Conservation (phyloP, 2,113 vertebrate species). For the Heterocephalus glaber region DNA sequence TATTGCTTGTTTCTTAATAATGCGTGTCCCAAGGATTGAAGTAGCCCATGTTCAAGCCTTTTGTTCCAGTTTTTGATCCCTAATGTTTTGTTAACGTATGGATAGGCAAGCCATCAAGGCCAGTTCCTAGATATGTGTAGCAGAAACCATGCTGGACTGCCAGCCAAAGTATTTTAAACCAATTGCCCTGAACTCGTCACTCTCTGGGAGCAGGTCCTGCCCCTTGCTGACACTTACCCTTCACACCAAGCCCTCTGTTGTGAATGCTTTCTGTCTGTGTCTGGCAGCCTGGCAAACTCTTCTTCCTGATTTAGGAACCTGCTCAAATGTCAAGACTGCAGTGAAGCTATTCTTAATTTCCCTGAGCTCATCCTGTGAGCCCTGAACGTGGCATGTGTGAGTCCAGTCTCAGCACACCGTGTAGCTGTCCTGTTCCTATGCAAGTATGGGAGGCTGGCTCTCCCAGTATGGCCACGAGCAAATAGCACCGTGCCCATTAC, state of each 20-base stretch:
- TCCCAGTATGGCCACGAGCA: not conserved
- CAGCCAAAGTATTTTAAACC: not conserved
- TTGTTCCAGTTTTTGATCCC: not conserved
- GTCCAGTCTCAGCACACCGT: not conserved
- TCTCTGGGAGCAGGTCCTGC: not conserved
- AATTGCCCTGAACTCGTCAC: not conserved
- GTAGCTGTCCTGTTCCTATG: not conserved
- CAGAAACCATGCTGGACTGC: not conserved
- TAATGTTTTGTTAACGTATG: not conserved
- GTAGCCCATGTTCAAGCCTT: not conserved
- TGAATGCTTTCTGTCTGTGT: rapidly evolving
- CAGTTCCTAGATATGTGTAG: not conserved
- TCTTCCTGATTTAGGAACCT: not conserved
- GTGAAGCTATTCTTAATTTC: not conserved
- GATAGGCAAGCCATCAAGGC: not conserved
- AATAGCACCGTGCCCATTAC: too few relatives aligned
- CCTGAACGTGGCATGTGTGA: not conserved
- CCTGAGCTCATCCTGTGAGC: not conserved
- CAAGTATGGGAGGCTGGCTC: not conserved
- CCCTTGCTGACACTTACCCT: not conserved
- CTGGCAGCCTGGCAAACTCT: not conserved
- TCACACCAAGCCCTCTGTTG: not conserved
- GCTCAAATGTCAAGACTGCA: not conserved
- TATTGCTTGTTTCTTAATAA: not conserved
- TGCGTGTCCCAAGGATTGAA: not conserved